phyloP scores from a whole-genome alignment of 2,888 invertebrate species.

The Hetaerina titia region DNA sequence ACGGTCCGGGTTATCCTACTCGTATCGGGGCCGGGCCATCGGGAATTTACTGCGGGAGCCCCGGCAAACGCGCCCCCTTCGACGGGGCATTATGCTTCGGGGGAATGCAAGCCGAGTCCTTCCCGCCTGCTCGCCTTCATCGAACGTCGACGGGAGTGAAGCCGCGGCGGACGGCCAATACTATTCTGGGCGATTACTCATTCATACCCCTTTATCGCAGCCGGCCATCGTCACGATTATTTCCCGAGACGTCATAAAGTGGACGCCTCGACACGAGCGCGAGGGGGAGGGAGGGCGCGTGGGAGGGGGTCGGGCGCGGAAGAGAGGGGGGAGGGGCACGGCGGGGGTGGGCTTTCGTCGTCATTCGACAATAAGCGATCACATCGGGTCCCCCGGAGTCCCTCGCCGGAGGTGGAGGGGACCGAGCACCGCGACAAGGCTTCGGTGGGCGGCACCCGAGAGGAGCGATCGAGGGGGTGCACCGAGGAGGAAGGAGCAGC shows the following conservation, averaged over 20 bases:
- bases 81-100: no score
- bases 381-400: background rate
- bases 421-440: background rate
- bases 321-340: background rate
- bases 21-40: background rate
- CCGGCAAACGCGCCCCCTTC: no score
- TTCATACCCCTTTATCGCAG: background rate
- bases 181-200: background rate
- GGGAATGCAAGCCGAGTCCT: no score
- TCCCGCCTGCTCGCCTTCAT: background rate
- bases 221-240: slow-evolving; percentile 8
- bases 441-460: background rate
- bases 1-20: background rate
- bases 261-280: background rate
- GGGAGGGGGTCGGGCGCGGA: no score
- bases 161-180: background rate
- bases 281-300: no score
- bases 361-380: background rate
- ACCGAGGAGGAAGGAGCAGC: no score
- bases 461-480: no score
- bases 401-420: background rate
- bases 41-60: background rate
- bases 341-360: background rate
- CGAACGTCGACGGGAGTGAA: background rate
- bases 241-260: background rate